Evolutionary conservation across 2,113 vertebrate genomes (phyloP).

Genomic region (Gavia stellata): DNA sequence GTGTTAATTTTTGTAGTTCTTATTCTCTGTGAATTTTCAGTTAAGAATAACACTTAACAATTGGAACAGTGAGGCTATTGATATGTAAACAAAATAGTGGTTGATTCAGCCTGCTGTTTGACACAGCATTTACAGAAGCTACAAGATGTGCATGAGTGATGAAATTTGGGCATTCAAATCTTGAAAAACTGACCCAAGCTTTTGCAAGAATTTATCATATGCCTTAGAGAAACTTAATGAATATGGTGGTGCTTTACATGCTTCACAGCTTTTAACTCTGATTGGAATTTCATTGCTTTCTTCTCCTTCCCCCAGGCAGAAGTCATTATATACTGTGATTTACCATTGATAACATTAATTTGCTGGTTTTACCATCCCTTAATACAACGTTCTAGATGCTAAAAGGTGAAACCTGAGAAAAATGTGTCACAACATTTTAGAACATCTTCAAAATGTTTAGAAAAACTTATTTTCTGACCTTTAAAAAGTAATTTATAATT

Average conservation of each 20-base stretch:
- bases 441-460: background rate
- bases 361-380: background rate
- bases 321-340: background rate
- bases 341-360: background rate
- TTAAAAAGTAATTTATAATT: background rate
- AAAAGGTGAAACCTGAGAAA: background rate
- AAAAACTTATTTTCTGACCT: background rate
- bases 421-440: background rate
- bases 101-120: background rate
- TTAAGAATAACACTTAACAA: background rate
- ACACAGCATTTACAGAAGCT: background rate
- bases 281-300: background rate
- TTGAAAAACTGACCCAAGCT: background rate
- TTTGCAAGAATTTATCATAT: background rate
- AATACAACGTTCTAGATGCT: background rate
- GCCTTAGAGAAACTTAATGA: background rate
- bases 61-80: background rate
- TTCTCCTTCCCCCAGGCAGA: background rate
- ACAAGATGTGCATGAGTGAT: background rate
- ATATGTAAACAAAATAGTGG: background rate
- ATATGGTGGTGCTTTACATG: background rate
- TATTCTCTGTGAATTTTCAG: background rate
- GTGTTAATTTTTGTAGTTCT: background rate
- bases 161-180: background rate
- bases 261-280: background rate